Percentiles rank a stretch among this genome's conserved stretches.
phyloP scores from a whole-genome alignment of 1,140 invertebrate species.

The Calosoma granatense region DNA sequence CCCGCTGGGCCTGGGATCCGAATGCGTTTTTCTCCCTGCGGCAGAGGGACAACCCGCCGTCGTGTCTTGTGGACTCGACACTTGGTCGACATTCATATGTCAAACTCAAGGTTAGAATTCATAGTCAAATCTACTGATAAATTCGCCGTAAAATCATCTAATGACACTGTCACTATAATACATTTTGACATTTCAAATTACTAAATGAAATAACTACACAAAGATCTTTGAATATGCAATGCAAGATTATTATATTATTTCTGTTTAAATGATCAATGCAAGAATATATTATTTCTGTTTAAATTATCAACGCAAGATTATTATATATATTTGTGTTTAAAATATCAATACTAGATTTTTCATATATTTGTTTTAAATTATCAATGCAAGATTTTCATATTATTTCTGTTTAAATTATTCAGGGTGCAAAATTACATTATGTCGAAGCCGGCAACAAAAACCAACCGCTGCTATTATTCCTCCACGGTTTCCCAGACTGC shows the following conservation, averaged over 20 bases:
- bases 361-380: slow-evolving; percentile 8
- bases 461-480: slow-evolving; percentile 51
- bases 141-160: neutral
- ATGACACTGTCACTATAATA: neutral
- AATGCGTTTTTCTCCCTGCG: slow-evolving; percentile 35
- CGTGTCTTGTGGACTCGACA: slow-evolving; percentile 45
- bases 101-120: slow-evolving; percentile 49
- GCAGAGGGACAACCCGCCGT: slow-evolving; percentile 46
- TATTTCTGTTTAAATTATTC: slow-evolving; percentile 26
- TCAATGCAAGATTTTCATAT: neutral
- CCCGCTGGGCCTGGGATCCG: slow-evolving; percentile 42
- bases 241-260: too few species aligned
- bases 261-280: too few species aligned
- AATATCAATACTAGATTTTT: slow-evolving; percentile 10
- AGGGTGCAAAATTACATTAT: slow-evolving; percentile 67
- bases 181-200: neutral
- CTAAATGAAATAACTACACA: neutral
- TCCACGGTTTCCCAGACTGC: slow-evolving; percentile 73
- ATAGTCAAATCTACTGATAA: neutral
- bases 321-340: neutral
- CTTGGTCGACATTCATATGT: slow-evolving; percentile 53
- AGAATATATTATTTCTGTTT: too few species aligned
- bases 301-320: too few species aligned
- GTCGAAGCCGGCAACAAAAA: slow-evolving; percentile 51
- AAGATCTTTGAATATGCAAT: neutral